Evolutionary conservation across 2,797 vertebrate species (phyloP).

Genomic region (Gallinago solitaria): DNA sequence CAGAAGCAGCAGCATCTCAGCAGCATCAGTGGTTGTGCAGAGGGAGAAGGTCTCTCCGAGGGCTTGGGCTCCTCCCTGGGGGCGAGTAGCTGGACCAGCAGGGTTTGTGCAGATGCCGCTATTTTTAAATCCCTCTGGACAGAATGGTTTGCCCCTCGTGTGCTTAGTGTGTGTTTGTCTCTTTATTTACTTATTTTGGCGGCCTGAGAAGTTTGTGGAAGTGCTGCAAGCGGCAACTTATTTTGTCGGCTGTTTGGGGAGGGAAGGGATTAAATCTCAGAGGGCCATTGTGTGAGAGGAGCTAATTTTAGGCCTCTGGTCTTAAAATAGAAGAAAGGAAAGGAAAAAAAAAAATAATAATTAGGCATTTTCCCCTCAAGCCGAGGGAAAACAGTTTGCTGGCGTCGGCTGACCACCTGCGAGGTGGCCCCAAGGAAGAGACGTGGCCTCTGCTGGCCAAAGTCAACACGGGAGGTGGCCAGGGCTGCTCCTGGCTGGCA

Average conservation of each 20-base stretch:
- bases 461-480: background rate
- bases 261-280: constrained; percentile 24
- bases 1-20: background rate
- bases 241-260: background rate
- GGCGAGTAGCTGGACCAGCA: background rate
- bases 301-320: constrained; percentile 22
- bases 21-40: background rate
- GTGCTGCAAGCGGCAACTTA: background rate
- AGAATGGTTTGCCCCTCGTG: background rate
- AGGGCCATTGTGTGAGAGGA: background rate
- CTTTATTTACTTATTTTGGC: background rate
- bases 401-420: background rate
- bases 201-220: background rate
- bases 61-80: background rate
- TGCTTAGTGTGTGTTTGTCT: background rate
- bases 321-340: constrained; percentile 55
- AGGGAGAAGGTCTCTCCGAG: background rate
- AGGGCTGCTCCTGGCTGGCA: background rate
- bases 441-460: background rate
- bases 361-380: background rate
- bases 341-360: background rate
- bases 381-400: background rate
- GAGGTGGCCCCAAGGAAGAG: constrained; percentile 9
- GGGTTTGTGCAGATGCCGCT: background rate
- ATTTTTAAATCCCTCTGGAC: background rate